phyloP scores from a whole-genome alignment of 2,797 vertebrate species.

The Schizothorax lantsangensis region DNA sequence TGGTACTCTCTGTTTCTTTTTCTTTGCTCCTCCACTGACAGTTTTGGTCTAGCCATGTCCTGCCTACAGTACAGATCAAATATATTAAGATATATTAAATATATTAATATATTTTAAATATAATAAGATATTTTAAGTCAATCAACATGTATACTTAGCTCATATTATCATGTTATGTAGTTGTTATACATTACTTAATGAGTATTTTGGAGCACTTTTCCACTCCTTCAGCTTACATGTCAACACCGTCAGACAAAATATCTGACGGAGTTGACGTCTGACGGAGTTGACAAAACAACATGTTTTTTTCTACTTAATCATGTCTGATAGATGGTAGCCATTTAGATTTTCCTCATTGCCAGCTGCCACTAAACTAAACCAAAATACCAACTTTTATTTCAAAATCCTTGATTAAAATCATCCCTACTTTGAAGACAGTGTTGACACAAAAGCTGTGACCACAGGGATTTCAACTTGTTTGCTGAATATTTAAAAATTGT shows the following conservation, averaged over 20 bases:
- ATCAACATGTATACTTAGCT: background rate
- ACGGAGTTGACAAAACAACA: constrained; percentile 15
- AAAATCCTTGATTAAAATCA: too few species aligned
- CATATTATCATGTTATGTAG: background rate
- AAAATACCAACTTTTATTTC: too few species aligned
- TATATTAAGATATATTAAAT: too few species aligned
- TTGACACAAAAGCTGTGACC: too few species aligned
- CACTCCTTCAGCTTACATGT: constrained; percentile 13
- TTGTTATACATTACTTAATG: background rate
- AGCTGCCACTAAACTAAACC: too few species aligned
- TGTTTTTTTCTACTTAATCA: too few species aligned
- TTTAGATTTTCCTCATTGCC: too few species aligned
- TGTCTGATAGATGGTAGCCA: too few species aligned
- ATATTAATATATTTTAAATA: constrained; percentile 5
- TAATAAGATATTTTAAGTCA: background rate
- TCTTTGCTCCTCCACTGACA: constrained; percentile 37
- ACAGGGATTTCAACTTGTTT: too few species aligned
- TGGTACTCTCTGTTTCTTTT: constrained; percentile 15
- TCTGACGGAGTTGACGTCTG: too few species aligned
- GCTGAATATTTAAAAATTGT: too few species aligned
- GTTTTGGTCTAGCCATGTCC: constrained; percentile 43
- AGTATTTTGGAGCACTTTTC: constrained; percentile 21
- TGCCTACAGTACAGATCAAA: constrained; percentile 24
- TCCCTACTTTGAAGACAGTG: too few species aligned
- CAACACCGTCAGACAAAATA: constrained; percentile 32